A percentile compares a stretch with the other conserved stretches of the same genome.
These are phyloP conservation scores for Tiaroga cobitis DNA, from an alignment of 2,797 vertebrate species.

Conservation along the genomic window DNA sequence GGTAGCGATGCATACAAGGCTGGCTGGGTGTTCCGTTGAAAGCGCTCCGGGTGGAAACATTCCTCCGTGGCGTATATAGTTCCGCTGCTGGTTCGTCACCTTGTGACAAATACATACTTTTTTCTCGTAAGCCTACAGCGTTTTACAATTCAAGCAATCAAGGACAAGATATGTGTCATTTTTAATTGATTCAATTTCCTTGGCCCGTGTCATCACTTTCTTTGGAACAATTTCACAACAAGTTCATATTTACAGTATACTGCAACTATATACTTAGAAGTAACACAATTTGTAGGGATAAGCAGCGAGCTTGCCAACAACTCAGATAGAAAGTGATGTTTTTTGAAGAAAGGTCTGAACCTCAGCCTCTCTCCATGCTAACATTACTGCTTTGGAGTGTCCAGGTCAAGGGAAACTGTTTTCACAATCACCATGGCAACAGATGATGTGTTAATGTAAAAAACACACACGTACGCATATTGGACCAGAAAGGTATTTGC, in stretches of 20 bases:
- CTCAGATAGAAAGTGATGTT: constrained; percentile 12
- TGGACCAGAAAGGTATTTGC: not conserved
- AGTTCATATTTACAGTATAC: constrained; percentile 32
- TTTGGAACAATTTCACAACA: constrained; percentile 12
- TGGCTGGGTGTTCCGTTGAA: no score
- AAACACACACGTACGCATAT: not conserved
- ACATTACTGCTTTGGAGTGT: constrained; percentile 37
- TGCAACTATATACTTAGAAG: constrained; percentile 16
- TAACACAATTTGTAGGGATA: constrained; percentile 19
- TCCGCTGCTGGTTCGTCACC: no score
- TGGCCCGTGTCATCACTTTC: not conserved
- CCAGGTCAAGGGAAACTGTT: constrained; percentile 40
- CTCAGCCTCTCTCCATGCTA: not conserved
- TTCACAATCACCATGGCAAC: constrained; percentile 44
- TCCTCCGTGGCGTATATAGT: no score
- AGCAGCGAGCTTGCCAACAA: constrained; percentile 7
- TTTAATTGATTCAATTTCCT: constrained; percentile 10
- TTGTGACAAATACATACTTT: not conserved
- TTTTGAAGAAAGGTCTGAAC: constrained; percentile 17
- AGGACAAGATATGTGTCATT: not conserved
- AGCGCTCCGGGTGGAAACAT: no score
- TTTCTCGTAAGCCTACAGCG: not conserved
- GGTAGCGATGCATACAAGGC: no score
- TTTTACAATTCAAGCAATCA: constrained; percentile 16
- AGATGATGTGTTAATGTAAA: constrained; percentile 46